These are phyloP conservation scores for Spodoptera littoralis DNA, from an alignment of 2,888 invertebrate genomes.

Conservation along the genomic window DNA sequence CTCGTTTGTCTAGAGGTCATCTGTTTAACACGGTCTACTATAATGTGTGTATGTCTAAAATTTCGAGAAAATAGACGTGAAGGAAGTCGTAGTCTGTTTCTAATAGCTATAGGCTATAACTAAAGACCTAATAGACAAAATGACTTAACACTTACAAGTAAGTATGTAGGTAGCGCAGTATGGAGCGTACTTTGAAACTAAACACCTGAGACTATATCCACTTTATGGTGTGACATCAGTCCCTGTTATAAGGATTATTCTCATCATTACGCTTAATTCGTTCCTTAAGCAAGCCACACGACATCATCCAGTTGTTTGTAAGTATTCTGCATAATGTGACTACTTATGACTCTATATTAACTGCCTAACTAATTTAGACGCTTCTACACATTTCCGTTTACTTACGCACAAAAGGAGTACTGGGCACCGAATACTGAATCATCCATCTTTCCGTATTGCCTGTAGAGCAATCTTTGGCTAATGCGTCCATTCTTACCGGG, in stretches of 20 bases:
- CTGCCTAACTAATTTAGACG: neutral
- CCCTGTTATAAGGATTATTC: slow-evolving; percentile 8
- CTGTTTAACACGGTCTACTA: too few species aligned
- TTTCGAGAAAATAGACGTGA: neutral
- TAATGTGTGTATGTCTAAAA: too few species aligned
- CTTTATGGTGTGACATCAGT: slow-evolving; percentile 31
- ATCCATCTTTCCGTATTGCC: slow-evolving; percentile 38
- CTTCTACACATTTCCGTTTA: slow-evolving; percentile 1
- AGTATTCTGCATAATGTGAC: neutral
- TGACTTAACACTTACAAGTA: too few species aligned
- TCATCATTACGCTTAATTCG: slow-evolving; percentile 13
- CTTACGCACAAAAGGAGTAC: neutral
- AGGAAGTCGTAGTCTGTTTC: neutral
- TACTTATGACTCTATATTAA: neutral
- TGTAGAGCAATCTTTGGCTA: slow-evolving; percentile 38
- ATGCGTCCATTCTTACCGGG: slow-evolving; percentile 57
- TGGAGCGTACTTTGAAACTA: slow-evolving; percentile 12
- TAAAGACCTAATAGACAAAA: too few species aligned
- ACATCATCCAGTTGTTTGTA: neutral
- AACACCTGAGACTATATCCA: slow-evolving; percentile 19
- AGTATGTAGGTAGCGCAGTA: neutral
- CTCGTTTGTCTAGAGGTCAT: too few species aligned
- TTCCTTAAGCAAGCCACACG: slow-evolving; percentile 10
- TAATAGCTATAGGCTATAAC: neutral
- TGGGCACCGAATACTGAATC: slow-evolving; percentile 19